Percentiles rank a stretch among this genome's conserved stretches.
Conservation (phyloP, 2,797 vertebrate genomes). For the Propithecus deckenii region DNA sequence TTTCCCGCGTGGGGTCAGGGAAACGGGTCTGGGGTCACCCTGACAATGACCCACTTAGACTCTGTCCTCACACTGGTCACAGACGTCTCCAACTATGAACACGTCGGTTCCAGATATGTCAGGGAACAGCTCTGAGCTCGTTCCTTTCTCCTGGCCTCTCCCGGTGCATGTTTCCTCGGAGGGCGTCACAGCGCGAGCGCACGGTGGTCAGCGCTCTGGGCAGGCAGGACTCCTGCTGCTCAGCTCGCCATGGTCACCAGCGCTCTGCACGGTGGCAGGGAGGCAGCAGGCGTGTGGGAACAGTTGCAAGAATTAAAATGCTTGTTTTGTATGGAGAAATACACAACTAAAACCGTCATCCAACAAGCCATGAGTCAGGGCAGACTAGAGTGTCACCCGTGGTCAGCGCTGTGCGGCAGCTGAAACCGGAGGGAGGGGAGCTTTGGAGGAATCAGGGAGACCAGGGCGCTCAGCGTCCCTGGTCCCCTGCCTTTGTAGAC, state of each 20-base stretch:
- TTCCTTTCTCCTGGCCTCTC: neutral
- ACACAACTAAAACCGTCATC: neutral
- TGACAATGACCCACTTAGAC: neutral
- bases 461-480: accelerated
- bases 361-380: too few relatives aligned
- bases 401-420: too few relatives aligned
- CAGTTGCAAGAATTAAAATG: accelerated
- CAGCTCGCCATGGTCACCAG: accelerated
- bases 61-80: neutral
- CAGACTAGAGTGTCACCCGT: accelerated
- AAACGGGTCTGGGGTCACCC: neutral
- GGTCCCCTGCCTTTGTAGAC: neutral
- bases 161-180: neutral
- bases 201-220: accelerated
- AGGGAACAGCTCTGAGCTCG: neutral
- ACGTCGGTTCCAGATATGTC: accelerated
- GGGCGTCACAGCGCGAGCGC: neutral
- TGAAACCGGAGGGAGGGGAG: neutral
- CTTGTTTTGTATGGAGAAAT: neutral
- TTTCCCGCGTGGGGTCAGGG: too few relatives aligned
- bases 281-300: neutral
- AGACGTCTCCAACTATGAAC: neutral
- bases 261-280: neutral
- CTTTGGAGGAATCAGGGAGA: neutral
- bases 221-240: neutral